Conservation (phyloP, 2,113 vertebrate genomes). For the Chauna torquata region DNA sequence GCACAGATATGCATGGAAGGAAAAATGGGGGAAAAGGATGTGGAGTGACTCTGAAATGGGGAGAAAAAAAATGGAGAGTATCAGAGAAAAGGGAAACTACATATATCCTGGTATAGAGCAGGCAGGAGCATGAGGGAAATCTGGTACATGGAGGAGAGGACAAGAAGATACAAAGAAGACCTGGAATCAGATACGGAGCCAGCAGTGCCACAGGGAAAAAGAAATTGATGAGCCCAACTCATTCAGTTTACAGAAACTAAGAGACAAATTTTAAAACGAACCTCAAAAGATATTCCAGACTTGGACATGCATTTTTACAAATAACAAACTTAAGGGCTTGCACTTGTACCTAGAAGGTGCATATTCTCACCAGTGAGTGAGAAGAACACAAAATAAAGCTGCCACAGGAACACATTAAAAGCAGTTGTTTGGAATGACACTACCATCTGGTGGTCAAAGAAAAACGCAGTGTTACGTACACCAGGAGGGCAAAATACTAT, state of each 20-base stretch:
- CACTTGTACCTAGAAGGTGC: neutral
- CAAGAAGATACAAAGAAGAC: neutral
- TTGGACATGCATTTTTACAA: neutral
- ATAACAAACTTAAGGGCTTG: neutral
- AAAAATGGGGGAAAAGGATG: neutral
- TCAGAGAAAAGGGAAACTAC: neutral
- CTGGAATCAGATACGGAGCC: neutral
- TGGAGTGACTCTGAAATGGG: neutral
- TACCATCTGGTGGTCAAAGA: slow-evolving; percentile 43
- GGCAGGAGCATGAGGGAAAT: neutral
- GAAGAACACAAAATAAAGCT: neutral
- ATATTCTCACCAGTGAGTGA: neutral
- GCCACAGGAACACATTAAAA: accelerated
- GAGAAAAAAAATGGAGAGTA: neutral
- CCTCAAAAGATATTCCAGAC: neutral
- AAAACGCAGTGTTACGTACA: neutral
- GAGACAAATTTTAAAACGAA: neutral
- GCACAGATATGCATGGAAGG: neutral
- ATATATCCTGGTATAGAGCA: accelerated
- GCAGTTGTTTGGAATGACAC: neutral
- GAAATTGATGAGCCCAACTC: neutral
- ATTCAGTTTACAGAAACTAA: neutral
- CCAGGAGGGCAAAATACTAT: neutral
- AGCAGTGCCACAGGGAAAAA: neutral
- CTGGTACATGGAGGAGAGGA: neutral